phyloP scores from a whole-genome alignment of 2,888 invertebrate species.

The Netelia virgata region DNA sequence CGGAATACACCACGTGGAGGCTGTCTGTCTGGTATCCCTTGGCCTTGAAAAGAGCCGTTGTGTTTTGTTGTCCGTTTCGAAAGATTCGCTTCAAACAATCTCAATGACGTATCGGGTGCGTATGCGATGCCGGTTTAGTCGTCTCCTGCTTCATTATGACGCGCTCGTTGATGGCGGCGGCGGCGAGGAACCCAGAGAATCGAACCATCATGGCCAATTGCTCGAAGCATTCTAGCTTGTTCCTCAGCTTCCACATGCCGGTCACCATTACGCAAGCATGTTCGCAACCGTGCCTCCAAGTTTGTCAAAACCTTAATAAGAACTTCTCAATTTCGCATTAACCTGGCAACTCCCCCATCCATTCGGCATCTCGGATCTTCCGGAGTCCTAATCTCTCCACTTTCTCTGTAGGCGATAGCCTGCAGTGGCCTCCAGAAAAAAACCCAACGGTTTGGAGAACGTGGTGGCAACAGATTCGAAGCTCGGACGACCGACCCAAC shows the following conservation, averaged over 20 bases:
- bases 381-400: slow-evolving; percentile 65
- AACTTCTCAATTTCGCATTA: slow-evolving; percentile 42
- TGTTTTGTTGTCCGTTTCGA: no score
- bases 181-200: slow-evolving; percentile 36
- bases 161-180: background rate
- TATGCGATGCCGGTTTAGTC: background rate
- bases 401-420: slow-evolving; percentile 68
- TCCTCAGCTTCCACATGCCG: slow-evolving; percentile 57
- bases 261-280: slow-evolving; percentile 54
- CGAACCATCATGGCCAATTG: slow-evolving; percentile 27
- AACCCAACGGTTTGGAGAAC: slow-evolving; percentile 73
- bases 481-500: slow-evolving; percentile 72
- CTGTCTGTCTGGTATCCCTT: no score
- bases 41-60: no score
- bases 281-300: slow-evolving; percentile 47
- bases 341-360: slow-evolving; percentile 48
- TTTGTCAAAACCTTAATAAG: slow-evolving; percentile 48
- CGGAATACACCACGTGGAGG: no score
- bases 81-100: no score
- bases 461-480: slow-evolving; percentile 70
- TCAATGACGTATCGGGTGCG: no score
- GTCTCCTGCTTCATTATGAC: background rate
- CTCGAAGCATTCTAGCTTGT: slow-evolving; percentile 58
- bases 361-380: slow-evolving; percentile 69
- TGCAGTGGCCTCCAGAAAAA: slow-evolving; percentile 72